Evolutionary conservation across 2,797 vertebrate genomes (phyloP).

Genomic region (Ceryle rudis): DNA sequence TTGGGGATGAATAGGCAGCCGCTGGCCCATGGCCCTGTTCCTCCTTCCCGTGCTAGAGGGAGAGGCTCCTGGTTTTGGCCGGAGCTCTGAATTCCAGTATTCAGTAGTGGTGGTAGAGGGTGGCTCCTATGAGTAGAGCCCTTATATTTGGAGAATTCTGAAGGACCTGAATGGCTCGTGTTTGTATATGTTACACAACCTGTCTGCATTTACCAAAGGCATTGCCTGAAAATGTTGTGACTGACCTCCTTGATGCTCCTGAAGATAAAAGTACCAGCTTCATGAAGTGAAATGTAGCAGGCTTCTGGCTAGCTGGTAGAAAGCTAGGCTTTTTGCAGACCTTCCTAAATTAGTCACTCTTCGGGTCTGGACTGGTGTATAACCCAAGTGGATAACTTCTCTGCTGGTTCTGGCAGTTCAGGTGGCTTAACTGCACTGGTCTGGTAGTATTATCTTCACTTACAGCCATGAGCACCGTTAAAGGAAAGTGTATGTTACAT

Average conservation of each 20-base stretch:
- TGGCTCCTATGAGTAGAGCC: not conserved
- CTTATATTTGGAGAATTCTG: not conserved
- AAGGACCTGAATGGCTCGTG: not conserved
- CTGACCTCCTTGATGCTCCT: not conserved
- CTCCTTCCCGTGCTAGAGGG: not conserved
- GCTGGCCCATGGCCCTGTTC: not conserved
- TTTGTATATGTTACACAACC: slow-evolving; percentile 2
- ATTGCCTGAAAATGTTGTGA: not conserved
- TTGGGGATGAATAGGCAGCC: not conserved
- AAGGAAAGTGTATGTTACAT: not conserved
- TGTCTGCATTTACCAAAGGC: fast-evolving
- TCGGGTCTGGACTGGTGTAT: not conserved
- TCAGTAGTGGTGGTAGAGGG: not conserved
- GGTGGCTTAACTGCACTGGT: not conserved
- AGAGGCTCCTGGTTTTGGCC: slow-evolving; percentile 21
- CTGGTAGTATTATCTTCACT: not conserved
- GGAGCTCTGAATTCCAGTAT: not conserved
- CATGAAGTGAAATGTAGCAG: not conserved
- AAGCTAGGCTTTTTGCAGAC: not conserved
- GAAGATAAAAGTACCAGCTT: not conserved
- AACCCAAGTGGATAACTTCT: not conserved
- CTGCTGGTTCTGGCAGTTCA: not conserved
- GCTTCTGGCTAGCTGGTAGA: not conserved
- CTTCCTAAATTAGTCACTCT: not conserved
- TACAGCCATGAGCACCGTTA: not conserved